Percentiles rank a stretch among this genome's conserved stretches.
Conservation (phyloP, 2,113 vertebrate species). For the Athene cunicularia region DNA sequence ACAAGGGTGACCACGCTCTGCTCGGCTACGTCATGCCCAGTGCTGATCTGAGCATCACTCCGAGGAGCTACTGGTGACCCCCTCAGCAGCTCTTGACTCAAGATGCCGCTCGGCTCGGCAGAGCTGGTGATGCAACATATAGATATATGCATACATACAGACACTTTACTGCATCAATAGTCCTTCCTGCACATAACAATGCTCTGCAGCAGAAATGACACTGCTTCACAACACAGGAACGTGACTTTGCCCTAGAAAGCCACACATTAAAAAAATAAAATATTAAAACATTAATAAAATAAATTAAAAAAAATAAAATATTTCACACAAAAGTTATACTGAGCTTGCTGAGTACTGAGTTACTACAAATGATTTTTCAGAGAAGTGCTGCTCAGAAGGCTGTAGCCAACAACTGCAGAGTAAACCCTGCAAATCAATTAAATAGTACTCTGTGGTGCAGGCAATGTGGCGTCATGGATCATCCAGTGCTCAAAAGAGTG, state of each 20-base stretch:
- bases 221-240: neutral
- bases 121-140: accelerated
- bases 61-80: neutral
- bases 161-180: neutral
- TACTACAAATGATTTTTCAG: neutral
- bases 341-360: neutral
- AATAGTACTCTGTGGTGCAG: neutral
- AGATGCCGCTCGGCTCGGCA: neutral
- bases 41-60: neutral
- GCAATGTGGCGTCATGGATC: neutral
- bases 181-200: neutral
- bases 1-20: neutral
- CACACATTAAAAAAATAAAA: neutral
- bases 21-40: neutral
- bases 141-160: neutral
- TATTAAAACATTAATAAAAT: no score
- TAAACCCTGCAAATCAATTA: slow-evolving; percentile 12
- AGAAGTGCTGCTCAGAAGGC: neutral
- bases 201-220: neutral
- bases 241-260: neutral
- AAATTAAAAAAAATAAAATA: neutral
- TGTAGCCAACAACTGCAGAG: neutral
- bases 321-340: neutral
- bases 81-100: neutral
- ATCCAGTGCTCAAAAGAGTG: neutral